These are phyloP conservation scores for Caenorhabditis drosophilae DNA, from an alignment of 2,888 invertebrate species.

Conservation along the genomic window DNA sequence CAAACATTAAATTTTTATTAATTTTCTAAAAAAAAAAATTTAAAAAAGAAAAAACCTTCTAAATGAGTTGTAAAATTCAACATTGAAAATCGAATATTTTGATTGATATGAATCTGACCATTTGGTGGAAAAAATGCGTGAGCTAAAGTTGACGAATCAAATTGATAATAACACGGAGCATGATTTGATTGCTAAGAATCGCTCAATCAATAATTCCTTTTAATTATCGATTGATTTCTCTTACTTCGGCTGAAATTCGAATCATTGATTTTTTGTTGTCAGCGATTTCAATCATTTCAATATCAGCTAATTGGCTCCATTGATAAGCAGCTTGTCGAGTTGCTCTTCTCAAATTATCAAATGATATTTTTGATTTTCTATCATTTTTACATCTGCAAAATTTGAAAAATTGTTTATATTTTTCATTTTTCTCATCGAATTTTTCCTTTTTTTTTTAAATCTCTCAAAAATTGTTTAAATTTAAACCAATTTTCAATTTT, in stretches of 20 bases:
- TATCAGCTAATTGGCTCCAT: slow-evolving; percentile 35
- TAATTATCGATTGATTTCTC: neutral
- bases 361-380: slow-evolving; percentile 2
- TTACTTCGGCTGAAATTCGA: slow-evolving; percentile 20
- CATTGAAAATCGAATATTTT: slow-evolving; percentile 24
- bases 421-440: neutral
- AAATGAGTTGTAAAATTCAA: slow-evolving; percentile 26
- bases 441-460: neutral
- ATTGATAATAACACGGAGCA: slow-evolving; percentile 12
- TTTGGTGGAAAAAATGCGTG: slow-evolving; percentile 33
- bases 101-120: slow-evolving; percentile 36
- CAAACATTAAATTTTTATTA: no score
- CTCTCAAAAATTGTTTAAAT: no score
- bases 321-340: slow-evolving; percentile 27
- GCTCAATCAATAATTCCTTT: neutral
- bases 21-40: no score
- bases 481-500: neutral
- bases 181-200: neutral
- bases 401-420: neutral
- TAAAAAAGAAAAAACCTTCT: no score
- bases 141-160: slow-evolving; percentile 17
- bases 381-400: neutral
- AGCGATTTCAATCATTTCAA: slow-evolving; percentile 17
- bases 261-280: slow-evolving; percentile 13
- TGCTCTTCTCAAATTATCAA: slow-evolving; percentile 22